These are phyloP conservation scores for Hyalella azteca DNA, from an alignment of 2,888 invertebrate genomes.

Conservation along the genomic window DNA sequence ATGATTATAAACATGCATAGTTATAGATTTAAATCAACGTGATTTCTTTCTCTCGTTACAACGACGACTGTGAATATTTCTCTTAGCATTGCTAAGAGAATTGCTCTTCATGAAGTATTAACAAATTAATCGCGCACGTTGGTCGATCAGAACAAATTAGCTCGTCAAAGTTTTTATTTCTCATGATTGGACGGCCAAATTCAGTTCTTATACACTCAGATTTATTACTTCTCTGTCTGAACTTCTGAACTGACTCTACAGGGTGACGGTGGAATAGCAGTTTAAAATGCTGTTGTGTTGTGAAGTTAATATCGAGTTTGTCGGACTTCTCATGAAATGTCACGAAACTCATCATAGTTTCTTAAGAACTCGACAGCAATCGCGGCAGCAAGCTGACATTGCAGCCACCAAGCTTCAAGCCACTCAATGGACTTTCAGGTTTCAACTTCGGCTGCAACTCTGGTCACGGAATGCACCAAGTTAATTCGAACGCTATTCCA, in stretches of 20 bases:
- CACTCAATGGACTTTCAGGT: no score
- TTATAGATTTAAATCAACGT: no score
- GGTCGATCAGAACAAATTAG: not conserved
- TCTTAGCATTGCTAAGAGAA: no score
- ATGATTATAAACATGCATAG: no score
- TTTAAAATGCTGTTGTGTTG: not conserved
- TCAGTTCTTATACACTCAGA: not conserved
- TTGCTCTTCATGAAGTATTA: no score
- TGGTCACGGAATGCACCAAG: not conserved
- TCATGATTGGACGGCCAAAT: not conserved
- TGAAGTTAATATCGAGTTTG: not conserved
- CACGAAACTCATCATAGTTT: not conserved
- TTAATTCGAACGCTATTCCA: no score
- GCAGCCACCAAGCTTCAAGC: no score
- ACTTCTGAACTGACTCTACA: not conserved
- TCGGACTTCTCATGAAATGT: not conserved
- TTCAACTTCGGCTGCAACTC: not conserved
- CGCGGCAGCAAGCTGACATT: no score
- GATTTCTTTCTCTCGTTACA: no score
- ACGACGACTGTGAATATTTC: no score
- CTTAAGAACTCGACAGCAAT: not conserved
- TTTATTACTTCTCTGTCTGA: not conserved
- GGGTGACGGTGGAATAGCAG: not conserved
- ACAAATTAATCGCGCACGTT: not conserved
- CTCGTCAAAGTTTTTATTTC: not conserved